phyloP scores from a whole-genome alignment of 1,140 invertebrate genomes.

The Temnothorax nylanderi region DNA sequence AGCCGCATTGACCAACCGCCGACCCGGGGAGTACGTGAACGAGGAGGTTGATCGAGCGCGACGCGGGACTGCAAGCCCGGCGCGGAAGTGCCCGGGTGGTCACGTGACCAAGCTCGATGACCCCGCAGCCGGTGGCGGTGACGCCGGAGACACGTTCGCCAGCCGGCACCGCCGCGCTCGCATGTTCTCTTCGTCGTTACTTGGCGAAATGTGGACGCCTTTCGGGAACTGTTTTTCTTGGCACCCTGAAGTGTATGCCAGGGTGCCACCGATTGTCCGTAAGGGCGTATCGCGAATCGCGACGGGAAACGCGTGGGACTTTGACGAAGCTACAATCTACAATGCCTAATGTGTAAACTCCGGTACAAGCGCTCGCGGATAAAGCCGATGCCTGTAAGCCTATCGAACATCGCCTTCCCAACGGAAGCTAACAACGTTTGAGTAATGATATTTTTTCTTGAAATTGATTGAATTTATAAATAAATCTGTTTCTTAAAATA shows the following conservation, averaged over 20 bases:
- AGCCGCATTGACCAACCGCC: slow-evolving; percentile 84
- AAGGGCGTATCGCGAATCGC: slow-evolving; percentile 38
- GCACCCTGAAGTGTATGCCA: slow-evolving; percentile 74
- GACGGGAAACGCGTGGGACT: slow-evolving; percentile 5
- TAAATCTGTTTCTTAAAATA: not conserved
- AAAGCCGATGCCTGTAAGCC: slow-evolving; percentile 39
- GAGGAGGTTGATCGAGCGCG: slow-evolving; percentile 26
- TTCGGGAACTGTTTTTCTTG: slow-evolving; percentile 81
- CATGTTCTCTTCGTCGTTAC: slow-evolving; percentile 75
- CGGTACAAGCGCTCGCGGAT: slow-evolving; percentile 8
- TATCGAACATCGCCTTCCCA: not conserved
- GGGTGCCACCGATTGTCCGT: slow-evolving; percentile 59
- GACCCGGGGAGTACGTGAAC: slow-evolving; percentile 73
- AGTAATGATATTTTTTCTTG: not conserved
- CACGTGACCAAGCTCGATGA: not conserved
- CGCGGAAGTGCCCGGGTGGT: not conserved
- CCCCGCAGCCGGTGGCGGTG: not conserved
- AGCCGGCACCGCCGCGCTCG: slow-evolving; percentile 10
- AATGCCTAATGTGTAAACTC: not conserved
- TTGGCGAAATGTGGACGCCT: slow-evolving; percentile 85
- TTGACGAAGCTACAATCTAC: slow-evolving; percentile 18
- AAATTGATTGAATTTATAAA: not conserved
- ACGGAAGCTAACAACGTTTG: slow-evolving; percentile 31
- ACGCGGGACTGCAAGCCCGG: not conserved
- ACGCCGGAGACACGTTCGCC: not conserved